These are phyloP conservation scores for Chloropsis hardwickii DNA, from an alignment of 2,113 vertebrate species.

Conservation along the genomic window DNA sequence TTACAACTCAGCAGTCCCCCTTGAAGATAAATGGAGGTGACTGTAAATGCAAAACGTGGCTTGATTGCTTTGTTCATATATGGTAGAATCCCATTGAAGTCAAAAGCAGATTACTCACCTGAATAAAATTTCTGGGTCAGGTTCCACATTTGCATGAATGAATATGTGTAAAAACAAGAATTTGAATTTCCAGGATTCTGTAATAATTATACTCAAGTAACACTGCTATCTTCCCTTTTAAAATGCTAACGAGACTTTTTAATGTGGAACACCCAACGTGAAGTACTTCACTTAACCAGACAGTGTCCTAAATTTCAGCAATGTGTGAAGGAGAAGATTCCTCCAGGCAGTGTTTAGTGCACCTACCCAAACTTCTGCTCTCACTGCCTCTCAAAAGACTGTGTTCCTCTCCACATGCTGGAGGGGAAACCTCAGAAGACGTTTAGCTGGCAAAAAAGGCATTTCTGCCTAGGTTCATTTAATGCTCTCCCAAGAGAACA, in stretches of 20 bases:
- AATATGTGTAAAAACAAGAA: background rate
- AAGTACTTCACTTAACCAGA: background rate
- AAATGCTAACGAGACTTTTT: background rate
- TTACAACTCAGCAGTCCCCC: background rate
- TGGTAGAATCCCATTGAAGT: background rate
- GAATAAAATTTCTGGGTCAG: conserved; percentile 16
- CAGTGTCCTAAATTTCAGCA: background rate
- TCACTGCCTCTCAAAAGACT: background rate
- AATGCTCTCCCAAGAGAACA: background rate
- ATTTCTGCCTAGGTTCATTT: background rate
- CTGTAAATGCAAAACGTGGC: background rate
- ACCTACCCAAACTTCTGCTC: background rate
- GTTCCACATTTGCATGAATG: conserved; percentile 3
- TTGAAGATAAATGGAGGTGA: background rate
- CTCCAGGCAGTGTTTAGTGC: background rate
- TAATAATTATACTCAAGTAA: background rate
- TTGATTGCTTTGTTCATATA: background rate
- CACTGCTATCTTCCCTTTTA: background rate
- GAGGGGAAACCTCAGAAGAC: background rate
- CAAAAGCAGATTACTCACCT: background rate
- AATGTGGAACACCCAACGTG: background rate
- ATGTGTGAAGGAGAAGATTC: background rate
- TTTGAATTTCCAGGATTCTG: conserved; percentile 1
- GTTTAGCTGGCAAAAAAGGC: background rate
- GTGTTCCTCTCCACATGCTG: accelerated